Conservation (phyloP, 2,113 vertebrate species). For the Muscicapa adusta region DNA sequence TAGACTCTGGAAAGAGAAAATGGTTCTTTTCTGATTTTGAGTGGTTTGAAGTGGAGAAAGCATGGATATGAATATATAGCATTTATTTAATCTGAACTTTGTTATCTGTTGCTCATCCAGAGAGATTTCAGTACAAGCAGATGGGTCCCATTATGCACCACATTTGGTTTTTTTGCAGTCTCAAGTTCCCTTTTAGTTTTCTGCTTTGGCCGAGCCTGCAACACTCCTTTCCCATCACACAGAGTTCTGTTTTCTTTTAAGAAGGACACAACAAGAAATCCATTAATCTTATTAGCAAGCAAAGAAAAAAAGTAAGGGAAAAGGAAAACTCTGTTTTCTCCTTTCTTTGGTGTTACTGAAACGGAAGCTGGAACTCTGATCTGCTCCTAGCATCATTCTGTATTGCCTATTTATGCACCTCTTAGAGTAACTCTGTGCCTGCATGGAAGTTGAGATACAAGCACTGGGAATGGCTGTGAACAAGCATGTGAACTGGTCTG, state of each 20-base stretch:
- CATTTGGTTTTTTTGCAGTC: background rate
- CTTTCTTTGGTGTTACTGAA: background rate
- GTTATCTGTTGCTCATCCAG: background rate
- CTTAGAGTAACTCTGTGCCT: background rate
- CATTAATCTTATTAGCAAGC: background rate
- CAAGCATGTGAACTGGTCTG: background rate
- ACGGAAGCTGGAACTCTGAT: background rate
- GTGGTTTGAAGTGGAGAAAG: background rate
- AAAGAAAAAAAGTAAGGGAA: background rate
- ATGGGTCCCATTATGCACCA: background rate
- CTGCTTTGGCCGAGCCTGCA: background rate
- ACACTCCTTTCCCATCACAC: background rate
- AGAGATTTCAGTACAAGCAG: background rate
- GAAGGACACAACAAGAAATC: background rate
- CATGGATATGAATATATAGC: background rate
- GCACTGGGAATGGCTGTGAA: background rate
- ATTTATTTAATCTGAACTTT: background rate
- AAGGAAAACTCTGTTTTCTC: background rate
- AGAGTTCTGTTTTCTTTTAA: background rate
- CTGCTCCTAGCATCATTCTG: background rate
- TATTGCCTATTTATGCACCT: background rate
- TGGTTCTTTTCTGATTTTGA: background rate
- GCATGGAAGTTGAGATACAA: background rate
- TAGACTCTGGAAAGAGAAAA: background rate
- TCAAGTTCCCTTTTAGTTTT: background rate